phyloP scores from a whole-genome alignment of 2,113 vertebrate species.

The Mola mola region DNA sequence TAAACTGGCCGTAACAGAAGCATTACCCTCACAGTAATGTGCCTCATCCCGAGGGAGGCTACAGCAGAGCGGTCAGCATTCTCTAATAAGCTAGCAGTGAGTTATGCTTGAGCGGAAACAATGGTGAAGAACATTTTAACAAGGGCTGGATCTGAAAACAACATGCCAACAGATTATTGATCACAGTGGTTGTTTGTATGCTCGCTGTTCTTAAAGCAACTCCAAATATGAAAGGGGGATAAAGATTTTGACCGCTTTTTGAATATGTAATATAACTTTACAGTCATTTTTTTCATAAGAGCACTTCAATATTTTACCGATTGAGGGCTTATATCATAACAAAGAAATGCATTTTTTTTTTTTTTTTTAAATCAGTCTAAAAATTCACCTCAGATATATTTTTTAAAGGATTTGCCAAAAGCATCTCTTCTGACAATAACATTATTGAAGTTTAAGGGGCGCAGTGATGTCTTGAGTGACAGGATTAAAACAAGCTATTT shows the following conservation, averaged over 20 bases:
- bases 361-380: constrained; percentile 5
- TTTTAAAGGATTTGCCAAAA: constrained; percentile 31
- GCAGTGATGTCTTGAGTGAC: constrained; percentile 61
- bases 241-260: background rate
- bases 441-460: constrained; percentile 70
- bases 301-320: background rate
- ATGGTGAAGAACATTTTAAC: constrained; percentile 43
- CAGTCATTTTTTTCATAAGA: background rate
- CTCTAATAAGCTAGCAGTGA: constrained; percentile 19
- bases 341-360: constrained; percentile 3
- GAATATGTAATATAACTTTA: background rate
- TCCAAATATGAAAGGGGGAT: background rate
- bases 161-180: constrained; percentile 22
- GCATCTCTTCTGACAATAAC: constrained; percentile 57
- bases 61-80: constrained; percentile 11
- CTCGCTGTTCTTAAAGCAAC: constrained; percentile 4
- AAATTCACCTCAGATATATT: background rate
- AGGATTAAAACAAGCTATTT: constrained; percentile 61
- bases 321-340: background rate
- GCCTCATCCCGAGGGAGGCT: too few relatives aligned
- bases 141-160: constrained; percentile 7
- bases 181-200: background rate
- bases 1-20: too few relatives aligned
- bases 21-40: too few relatives aligned
- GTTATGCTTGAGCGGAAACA: constrained; percentile 30